A percentile compares a stretch with the other conserved stretches of the same genome.
phyloP scores from a whole-genome alignment of 2,113 vertebrate genomes.

The Myanophis thanlyinensis region DNA sequence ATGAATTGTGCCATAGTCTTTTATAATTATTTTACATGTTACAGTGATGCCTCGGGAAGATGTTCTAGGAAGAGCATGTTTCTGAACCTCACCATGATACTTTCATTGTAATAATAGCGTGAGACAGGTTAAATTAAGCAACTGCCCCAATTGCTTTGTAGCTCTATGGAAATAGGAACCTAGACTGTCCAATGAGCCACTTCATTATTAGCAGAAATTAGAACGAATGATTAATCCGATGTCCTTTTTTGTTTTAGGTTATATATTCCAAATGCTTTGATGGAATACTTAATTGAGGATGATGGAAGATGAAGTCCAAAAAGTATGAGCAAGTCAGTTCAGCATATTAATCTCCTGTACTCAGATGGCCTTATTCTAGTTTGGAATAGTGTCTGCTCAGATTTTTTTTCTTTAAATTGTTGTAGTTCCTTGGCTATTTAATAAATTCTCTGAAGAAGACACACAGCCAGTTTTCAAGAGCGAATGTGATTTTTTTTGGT shows the following conservation, averaged over 20 bases:
- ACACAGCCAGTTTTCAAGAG: constrained; percentile 50
- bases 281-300: background rate
- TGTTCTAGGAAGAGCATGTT: too few species aligned
- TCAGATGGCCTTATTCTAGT: background rate
- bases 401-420: constrained; percentile 18
- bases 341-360: background rate
- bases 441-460: constrained; percentile 32
- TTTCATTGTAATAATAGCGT: background rate
- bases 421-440: background rate
- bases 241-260: background rate
- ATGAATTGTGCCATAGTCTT: background rate
- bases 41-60: background rate
- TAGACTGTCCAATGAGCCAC: background rate
- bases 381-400: constrained; percentile 4
- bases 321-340: background rate
- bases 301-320: background rate
- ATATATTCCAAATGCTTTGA: background rate
- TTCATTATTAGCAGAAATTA: background rate
- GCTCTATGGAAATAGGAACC: background rate
- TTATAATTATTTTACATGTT: background rate
- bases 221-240: background rate
- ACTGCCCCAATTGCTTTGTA: background rate
- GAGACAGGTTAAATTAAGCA: background rate
- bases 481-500: background rate
- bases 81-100: background rate